Evolutionary conservation across 2,797 vertebrate genomes (phyloP).

Genomic region (Crypturellus tataupa): DNA sequence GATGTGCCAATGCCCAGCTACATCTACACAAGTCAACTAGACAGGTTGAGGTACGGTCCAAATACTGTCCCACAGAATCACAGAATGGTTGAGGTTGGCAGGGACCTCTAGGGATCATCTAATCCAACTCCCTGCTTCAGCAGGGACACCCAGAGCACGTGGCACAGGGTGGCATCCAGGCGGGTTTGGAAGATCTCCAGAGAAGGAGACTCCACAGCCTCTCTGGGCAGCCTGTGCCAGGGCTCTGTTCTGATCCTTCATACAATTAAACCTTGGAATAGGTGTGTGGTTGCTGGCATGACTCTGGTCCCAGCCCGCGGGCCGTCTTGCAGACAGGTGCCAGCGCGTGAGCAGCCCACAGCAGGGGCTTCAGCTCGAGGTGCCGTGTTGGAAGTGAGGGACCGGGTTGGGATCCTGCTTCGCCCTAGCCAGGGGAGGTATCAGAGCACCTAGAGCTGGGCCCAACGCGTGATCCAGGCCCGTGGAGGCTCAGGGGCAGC

Average conservation of each 20-base stretch:
- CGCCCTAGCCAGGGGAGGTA: not conserved
- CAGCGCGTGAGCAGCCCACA: not conserved
- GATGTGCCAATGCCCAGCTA: not conserved
- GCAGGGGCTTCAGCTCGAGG: not conserved
- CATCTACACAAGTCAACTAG: not conserved
- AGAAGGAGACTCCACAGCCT: too few species aligned
- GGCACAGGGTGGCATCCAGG: too few species aligned
- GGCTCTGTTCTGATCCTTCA: not conserved
- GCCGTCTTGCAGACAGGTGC: not conserved
- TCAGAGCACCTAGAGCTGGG: not conserved
- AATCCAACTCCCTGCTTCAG: too few species aligned
- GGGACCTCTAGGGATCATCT: too few species aligned
- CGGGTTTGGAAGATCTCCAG: too few species aligned
- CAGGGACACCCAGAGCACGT: too few species aligned
- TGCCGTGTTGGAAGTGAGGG: not conserved
- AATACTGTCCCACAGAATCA: not conserved
- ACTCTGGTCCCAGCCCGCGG: not conserved
- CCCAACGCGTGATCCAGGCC: not conserved
- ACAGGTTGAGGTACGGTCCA: not conserved
- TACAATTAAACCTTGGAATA: not conserved
- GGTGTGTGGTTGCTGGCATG: not conserved
- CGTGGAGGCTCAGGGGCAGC: not conserved
- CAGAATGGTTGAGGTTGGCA: too few species aligned
- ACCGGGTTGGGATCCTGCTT: not conserved
- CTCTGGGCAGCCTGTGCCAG: too few species aligned